Percentiles rank a stretch among this genome's conserved stretches.
Evolutionary conservation across 2,888 invertebrate species (phyloP).

Genomic region (Mellilla xanthometata): DNA sequence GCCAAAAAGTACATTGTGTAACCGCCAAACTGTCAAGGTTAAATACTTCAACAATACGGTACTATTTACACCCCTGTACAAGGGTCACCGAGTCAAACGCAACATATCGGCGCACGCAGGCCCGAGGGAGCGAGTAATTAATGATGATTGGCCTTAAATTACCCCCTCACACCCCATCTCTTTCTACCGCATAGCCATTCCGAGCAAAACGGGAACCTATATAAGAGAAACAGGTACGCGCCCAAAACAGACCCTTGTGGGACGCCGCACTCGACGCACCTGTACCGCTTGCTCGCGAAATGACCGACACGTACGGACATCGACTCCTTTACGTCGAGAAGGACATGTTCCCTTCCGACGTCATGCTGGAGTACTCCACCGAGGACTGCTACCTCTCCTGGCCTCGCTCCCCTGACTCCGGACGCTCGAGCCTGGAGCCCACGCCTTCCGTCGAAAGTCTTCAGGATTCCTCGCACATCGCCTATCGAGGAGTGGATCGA

Average conservation of each 20-base stretch:
- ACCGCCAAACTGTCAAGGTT: conserved; percentile 23
- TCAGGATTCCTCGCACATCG: conserved; percentile 73
- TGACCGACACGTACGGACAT: conserved; percentile 76
- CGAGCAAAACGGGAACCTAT: conserved; percentile 75
- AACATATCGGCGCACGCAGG: conserved; percentile 56
- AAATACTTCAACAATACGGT: conserved; percentile 38
- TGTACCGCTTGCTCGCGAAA: conserved; percentile 59
- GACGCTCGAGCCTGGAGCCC: conserved; percentile 76
- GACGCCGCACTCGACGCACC: conserved; percentile 60
- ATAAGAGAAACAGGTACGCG: conserved; percentile 71
- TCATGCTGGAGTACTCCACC: conserved; percentile 71
- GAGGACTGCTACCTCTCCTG: conserved; percentile 72
- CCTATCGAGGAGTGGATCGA: conserved; percentile 72
- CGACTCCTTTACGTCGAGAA: conserved; percentile 70
- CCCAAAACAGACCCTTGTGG: conserved; percentile 64
- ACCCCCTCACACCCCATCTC: conserved; percentile 67
- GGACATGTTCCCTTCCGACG: conserved; percentile 70
- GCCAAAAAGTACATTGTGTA: conserved; percentile 12
- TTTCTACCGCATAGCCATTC: too few relatives aligned
- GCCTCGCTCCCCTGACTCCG: conserved; percentile 78
- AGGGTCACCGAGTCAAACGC: conserved; percentile 36
- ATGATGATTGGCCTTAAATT: conserved; percentile 82
- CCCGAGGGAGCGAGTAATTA: conserved; percentile 74
- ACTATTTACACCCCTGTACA: conserved; percentile 36
- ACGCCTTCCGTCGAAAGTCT: conserved; percentile 79